Evolutionary conservation across 2,113 vertebrate species (phyloP).

Genomic region (Peucedramus taeniatus): DNA sequence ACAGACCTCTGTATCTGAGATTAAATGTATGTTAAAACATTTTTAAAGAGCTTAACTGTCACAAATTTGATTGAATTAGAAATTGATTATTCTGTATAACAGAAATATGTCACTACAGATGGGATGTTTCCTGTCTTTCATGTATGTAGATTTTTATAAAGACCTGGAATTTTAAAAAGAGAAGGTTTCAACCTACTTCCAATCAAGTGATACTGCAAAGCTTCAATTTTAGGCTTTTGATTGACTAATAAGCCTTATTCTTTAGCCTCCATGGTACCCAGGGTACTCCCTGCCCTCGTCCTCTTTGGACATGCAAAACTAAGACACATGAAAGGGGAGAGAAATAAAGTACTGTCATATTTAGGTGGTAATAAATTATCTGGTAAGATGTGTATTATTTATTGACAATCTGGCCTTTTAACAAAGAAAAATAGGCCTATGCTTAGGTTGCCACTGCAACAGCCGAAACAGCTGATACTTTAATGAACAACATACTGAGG

Average conservation of each 20-base stretch:
- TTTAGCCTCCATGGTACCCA: background rate
- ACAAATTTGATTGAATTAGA: slow-evolving; percentile 29
- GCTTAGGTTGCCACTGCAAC: slow-evolving; percentile 65
- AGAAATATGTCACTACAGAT: background rate
- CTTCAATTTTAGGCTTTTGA: background rate
- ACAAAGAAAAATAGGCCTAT: slow-evolving; percentile 79
- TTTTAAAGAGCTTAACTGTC: slow-evolving; percentile 8
- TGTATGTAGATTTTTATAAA: background rate
- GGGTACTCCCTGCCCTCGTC: background rate
- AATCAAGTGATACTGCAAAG: background rate
- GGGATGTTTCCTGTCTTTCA: background rate
- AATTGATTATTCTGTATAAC: slow-evolving; percentile 23
- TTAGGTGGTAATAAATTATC: background rate
- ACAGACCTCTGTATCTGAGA: background rate
- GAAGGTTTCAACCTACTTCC: background rate
- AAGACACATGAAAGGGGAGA: background rate
- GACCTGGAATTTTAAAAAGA: background rate
- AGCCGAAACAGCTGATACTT: slow-evolving; percentile 78
- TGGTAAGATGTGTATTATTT: slow-evolving; percentile 63
- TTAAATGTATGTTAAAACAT: slow-evolving; percentile 16
- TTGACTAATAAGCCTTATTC: background rate
- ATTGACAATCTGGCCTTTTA: slow-evolving; percentile 76
- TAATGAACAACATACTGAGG: slow-evolving; percentile 81
- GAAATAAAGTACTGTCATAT: background rate
- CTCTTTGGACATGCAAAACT: background rate